Conservation (phyloP, 2,888 invertebrate species). For the Colostygia pectinataria region DNA sequence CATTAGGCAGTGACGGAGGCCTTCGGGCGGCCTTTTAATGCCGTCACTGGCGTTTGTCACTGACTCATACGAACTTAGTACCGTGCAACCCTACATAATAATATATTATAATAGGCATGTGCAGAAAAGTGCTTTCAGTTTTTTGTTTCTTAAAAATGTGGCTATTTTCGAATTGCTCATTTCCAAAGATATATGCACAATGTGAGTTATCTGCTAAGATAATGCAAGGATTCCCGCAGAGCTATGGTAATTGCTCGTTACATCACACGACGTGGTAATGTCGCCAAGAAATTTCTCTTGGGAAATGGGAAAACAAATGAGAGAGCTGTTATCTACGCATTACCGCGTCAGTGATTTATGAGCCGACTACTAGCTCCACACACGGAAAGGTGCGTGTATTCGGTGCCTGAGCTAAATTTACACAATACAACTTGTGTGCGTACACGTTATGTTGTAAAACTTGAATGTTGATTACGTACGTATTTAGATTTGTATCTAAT, state of each 20-base stretch:
- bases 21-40: too few relatives aligned
- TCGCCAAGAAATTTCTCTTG: constrained; percentile 76
- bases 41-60: too few relatives aligned
- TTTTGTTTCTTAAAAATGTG: constrained; percentile 15
- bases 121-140: constrained; percentile 16
- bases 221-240: constrained; percentile 25
- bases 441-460: too few relatives aligned
- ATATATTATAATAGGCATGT: too few relatives aligned
- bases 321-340: constrained; percentile 80
- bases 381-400: constrained; percentile 29
- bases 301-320: constrained; percentile 81
- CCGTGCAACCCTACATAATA: too few relatives aligned
- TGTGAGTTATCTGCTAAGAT: constrained; percentile 12
- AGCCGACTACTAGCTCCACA: constrained; percentile 60
- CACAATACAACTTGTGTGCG: background rate
- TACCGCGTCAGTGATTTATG: constrained; percentile 75
- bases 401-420: constrained; percentile 1
- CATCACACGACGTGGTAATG: constrained; percentile 66
- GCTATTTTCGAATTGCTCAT: constrained; percentile 4
- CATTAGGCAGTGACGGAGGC: too few relatives aligned
- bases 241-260: constrained; percentile 64
- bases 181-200: background rate
- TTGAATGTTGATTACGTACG: too few relatives aligned
- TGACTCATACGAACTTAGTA: too few relatives aligned
- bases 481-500: too few relatives aligned